A percentile compares a stretch with the other conserved stretches of the same genome.
phyloP scores from a whole-genome alignment of 2,113 vertebrate genomes.

The Neofelis nebulosa region DNA sequence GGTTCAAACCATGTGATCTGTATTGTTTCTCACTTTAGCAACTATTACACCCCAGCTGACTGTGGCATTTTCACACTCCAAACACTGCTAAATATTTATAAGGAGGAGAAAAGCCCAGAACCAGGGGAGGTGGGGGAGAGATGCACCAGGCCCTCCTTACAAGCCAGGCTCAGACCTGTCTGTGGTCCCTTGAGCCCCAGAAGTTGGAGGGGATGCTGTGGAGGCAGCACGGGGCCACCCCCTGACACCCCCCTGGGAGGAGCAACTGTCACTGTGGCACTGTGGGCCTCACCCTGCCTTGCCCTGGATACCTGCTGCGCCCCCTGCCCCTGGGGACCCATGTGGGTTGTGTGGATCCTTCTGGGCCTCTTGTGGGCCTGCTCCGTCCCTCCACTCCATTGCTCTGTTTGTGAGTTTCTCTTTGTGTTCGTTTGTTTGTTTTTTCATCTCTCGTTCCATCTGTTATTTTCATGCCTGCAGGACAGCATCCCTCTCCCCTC shows the following conservation, averaged over 20 bases:
- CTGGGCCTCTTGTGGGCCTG: neutral
- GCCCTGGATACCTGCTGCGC: neutral
- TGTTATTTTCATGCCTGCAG: neutral
- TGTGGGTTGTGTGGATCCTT: too few relatives aligned
- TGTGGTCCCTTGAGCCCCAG: neutral
- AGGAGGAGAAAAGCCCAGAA: conserved; percentile 18
- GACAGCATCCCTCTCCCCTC: neutral
- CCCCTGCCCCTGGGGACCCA: neutral
- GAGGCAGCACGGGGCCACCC: neutral
- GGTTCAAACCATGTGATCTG: conserved; percentile 29
- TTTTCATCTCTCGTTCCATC: neutral
- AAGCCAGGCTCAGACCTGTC: conserved; percentile 4
- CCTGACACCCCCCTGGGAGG: neutral
- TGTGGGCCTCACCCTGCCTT: neutral
- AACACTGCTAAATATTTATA: conserved; percentile 74
- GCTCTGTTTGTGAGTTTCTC: neutral
- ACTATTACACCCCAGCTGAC: conserved; percentile 40
- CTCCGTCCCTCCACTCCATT: neutral
- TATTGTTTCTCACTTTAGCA: conserved; percentile 39
- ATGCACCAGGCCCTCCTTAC: neutral
- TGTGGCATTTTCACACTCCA: conserved; percentile 63
- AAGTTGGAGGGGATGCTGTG: neutral
- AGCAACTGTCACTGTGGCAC: neutral
- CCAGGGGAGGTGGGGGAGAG: neutral
- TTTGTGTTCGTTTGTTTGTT: neutral